Evolutionary conservation across 2,888 invertebrate genomes (phyloP).

Genomic region (Zelleria hepariella): DNA sequence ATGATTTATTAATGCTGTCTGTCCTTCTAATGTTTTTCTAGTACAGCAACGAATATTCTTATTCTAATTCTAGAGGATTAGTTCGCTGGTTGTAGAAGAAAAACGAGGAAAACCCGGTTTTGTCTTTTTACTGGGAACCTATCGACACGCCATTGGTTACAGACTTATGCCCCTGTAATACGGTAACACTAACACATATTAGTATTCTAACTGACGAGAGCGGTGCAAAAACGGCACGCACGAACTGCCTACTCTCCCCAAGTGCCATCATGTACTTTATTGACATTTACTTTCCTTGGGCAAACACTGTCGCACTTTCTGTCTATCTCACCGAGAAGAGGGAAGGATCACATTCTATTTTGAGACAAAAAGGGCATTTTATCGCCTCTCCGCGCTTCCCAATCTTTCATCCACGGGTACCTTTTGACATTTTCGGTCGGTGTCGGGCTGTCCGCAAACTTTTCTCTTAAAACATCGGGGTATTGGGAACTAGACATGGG

Average conservation of each 20-base stretch:
- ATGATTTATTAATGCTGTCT: no score
- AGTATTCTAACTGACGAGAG: background rate
- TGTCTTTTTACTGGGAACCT: no score
- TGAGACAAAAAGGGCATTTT: constrained; percentile 4
- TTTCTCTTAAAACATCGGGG: constrained; percentile 23
- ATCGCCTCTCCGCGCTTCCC: background rate
- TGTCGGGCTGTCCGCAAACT: constrained; percentile 12
- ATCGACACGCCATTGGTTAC: no score
- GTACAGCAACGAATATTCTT: no score
- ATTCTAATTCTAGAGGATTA: no score
- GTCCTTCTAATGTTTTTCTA: no score
- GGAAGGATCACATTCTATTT: background rate
- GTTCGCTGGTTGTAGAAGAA: background rate
- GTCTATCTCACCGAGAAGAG: constrained; percentile 27
- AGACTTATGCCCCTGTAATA: no score
- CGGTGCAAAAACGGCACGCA: constrained; percentile 23
- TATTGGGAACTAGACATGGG: no score
- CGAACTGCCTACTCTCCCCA: constrained; percentile 34
- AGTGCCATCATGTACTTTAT: constrained; percentile 58
- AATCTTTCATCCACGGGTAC: constrained; percentile 1
- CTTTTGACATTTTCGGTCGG: constrained; percentile 2
- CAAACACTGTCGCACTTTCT: constrained; percentile 54
- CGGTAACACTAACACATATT: background rate
- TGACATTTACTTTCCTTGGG: constrained; percentile 67
- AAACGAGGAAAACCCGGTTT: no score